Conservation (phyloP, 2,113 vertebrate species). For the Casuarius casuarius region DNA sequence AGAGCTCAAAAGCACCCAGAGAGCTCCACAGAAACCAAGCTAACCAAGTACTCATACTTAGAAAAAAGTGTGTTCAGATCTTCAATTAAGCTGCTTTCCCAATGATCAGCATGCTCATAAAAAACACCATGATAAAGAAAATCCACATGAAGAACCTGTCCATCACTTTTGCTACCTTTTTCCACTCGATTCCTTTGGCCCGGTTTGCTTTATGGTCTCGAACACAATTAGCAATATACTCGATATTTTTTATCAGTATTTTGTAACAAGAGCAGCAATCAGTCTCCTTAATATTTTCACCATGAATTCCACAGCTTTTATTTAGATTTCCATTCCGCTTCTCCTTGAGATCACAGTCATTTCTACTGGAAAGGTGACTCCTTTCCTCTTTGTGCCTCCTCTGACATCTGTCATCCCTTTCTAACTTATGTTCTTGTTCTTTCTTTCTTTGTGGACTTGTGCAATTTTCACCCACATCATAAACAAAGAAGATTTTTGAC, state of each 20-base stretch:
- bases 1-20: not conserved
- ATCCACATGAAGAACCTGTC: slow-evolving; percentile 99
- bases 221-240: slow-evolving; percentile 93
- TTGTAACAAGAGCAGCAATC: slow-evolving; percentile 81
- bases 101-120: slow-evolving; percentile 94
- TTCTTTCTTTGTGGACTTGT: slow-evolving; percentile 75
- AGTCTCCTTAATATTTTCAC: slow-evolving; percentile 47
- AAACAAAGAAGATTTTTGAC: slow-evolving; percentile 95
- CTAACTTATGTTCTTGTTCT: slow-evolving; percentile 34
- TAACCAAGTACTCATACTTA: not conserved
- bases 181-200: slow-evolving; percentile 93
- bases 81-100: slow-evolving; percentile 86
- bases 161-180: slow-evolving; percentile 98
- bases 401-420: not conserved
- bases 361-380: slow-evolving; percentile 29
- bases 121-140: slow-evolving; percentile 97
- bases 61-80: not conserved
- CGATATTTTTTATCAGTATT: slow-evolving; percentile 87
- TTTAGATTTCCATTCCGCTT: slow-evolving; percentile 70
- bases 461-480: slow-evolving; percentile 96
- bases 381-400: slow-evolving; percentile 56
- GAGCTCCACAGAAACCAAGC: not conserved
- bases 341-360: slow-evolving; percentile 51
- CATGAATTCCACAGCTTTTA: slow-evolving; percentile 55
- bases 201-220: slow-evolving; percentile 88